Base-by-base conservation (phyloP, 2,888 invertebrate species). In the Epinotia bilunana region DNA sequence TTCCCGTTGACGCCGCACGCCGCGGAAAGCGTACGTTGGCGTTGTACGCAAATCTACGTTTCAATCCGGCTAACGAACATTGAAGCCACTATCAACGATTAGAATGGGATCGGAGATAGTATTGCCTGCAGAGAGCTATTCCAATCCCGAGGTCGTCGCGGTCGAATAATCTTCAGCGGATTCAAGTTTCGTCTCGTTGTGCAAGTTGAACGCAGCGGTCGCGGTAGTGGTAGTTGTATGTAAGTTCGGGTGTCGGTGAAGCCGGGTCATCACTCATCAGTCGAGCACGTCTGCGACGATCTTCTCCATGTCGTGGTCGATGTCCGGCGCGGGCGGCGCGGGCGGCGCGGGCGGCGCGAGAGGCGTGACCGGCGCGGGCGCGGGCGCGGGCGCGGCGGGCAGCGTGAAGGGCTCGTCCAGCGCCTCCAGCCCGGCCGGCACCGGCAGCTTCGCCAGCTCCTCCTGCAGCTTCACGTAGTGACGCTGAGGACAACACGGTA, bases 381-480 rank as follows among this genome's bases (percentile, higher is more conserved):
- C 79, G 69, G 84, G 78, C 46, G 84, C 49, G 64, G 87, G 89
- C 79, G 90, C 87, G 70, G 90, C 87, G 16, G 92, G 93, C 84
- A 92, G 86, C 85, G 83, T 84, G 90, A 93, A 92, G 18, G 95
- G 95, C 85, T 95, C 95, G 83, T 95, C 96, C 82, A 97, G 89
- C 83, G 97, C 97, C 88, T 96, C 96, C 65, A 97, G 90, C 16
- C 97, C 97, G 62, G 95, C 93, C 7, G 98, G 98, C 49, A 97
- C 96, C 83, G 96, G 96, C 87, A 99, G 94, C 92, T 97, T 98
- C 78, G 95, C 95, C 81, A 99, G 94, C 91, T 98, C 98, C 88
- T 98, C 98, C 83, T 97, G 96, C 78, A 99, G 93, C 86, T 97
- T 96, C 80, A 96, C 96, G 89, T 97, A 97, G 88, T 98, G 97